These are phyloP conservation scores for Lithosia quadra DNA, from an alignment of 2,888 invertebrate genomes.

Conservation along the genomic window DNA sequence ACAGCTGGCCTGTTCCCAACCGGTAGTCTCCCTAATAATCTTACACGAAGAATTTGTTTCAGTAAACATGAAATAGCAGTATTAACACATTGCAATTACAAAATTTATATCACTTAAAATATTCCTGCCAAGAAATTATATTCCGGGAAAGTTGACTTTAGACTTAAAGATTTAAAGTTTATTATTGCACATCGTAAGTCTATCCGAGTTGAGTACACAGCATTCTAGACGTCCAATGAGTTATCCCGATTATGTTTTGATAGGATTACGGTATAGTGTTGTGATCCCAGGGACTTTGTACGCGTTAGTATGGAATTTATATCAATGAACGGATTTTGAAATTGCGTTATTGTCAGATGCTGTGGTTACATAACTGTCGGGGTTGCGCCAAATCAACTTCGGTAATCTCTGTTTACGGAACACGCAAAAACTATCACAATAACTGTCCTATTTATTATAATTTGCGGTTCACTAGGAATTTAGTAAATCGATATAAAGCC, in stretches of 20 bases:
- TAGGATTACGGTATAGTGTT: slow-evolving; percentile 73
- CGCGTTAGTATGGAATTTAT: slow-evolving; percentile 67
- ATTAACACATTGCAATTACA: slow-evolving; percentile 70
- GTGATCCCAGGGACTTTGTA: slow-evolving; percentile 72
- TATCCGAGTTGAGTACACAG: slow-evolving; percentile 37
- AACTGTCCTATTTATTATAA: slow-evolving; percentile 30
- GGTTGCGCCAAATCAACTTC: slow-evolving; percentile 49
- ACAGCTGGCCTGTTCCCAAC: slow-evolving; percentile 55
- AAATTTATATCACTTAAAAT: slow-evolving; percentile 63
- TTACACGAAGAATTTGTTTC: slow-evolving; percentile 67
- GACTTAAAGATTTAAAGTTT: slow-evolving; percentile 54
- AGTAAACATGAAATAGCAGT: slow-evolving; percentile 66
- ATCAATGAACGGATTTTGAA: slow-evolving; percentile 66
- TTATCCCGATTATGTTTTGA: slow-evolving; percentile 78
- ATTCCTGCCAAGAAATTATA: slow-evolving; percentile 63
- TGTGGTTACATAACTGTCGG: slow-evolving; percentile 57
- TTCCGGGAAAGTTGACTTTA: slow-evolving; percentile 56
- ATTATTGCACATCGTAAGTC: slow-evolving; percentile 53
- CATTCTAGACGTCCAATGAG: slow-evolving; percentile 65
- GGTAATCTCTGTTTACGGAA: slow-evolving; percentile 63
- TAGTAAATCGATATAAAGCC: not conserved
- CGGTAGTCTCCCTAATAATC: slow-evolving; percentile 57
- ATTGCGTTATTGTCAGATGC: slow-evolving; percentile 50
- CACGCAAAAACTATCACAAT: slow-evolving; percentile 40
- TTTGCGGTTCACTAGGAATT: slow-evolving; percentile 18